These are phyloP conservation scores for Fulmarus glacialis DNA, from an alignment of 2,113 vertebrate genomes.

Conservation along the genomic window DNA sequence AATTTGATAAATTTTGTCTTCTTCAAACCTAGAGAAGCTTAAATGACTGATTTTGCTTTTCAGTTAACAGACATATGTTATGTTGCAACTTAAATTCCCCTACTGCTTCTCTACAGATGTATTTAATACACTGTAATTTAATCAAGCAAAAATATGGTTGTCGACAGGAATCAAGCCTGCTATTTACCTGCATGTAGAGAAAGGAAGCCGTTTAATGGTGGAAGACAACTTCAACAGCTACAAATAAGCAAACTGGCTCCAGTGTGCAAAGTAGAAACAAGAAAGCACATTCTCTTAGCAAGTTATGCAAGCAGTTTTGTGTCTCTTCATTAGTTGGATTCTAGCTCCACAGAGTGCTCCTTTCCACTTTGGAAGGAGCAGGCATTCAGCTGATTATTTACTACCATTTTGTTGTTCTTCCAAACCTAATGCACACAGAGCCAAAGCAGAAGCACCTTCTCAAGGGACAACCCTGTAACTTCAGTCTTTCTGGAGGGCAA, in stretches of 20 bases:
- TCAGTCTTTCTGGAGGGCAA: not conserved
- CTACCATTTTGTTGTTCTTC: not conserved
- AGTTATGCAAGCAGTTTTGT: not conserved
- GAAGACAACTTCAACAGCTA: not conserved
- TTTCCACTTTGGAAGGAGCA: not conserved
- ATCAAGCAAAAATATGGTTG: not conserved
- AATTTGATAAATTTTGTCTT: not conserved
- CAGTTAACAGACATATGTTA: rapidly evolving
- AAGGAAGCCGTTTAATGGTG: not conserved
- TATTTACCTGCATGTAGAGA: not conserved
- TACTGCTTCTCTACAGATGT: not conserved
- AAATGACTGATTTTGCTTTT: not conserved
- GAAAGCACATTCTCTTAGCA: not conserved
- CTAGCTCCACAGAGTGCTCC: not conserved
- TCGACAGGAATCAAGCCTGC: not conserved
- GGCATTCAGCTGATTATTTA: not conserved
- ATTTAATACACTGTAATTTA: not conserved
- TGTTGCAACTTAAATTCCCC: not conserved
- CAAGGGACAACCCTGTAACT: not conserved
- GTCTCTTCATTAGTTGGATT: not conserved
- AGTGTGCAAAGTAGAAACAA: not conserved
- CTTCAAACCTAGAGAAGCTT: not conserved
- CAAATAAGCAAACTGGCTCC: not conserved
- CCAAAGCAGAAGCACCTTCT: not conserved
- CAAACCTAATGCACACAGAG: not conserved